These are phyloP conservation scores for Zapus hudsonius DNA, from an alignment of 2,113 vertebrate species.

Conservation along the genomic window DNA sequence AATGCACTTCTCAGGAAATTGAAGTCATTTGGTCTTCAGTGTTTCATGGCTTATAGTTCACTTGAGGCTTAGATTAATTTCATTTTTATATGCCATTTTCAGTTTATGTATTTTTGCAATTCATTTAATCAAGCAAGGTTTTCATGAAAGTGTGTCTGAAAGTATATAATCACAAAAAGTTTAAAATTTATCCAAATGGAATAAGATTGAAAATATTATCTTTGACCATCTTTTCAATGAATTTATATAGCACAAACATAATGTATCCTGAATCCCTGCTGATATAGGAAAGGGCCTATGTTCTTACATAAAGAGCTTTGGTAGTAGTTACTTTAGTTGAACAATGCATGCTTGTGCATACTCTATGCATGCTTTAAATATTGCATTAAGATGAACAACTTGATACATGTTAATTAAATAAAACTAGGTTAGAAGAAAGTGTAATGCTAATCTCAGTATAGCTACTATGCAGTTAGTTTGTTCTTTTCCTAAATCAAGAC, in stretches of 20 bases:
- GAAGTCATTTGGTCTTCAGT: constrained; percentile 58
- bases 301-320: neutral
- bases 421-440: neutral
- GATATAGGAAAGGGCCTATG: neutral
- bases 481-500: neutral
- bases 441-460: neutral
- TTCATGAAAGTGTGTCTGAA: constrained; percentile 42
- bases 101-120: constrained; percentile 35
- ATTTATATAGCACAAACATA: neutral
- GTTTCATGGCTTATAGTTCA: constrained; percentile 51
- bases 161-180: neutral
- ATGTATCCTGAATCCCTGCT: neutral
- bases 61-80: constrained; percentile 62
- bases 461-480: neutral
- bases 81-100: constrained; percentile 62
- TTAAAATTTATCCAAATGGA: constrained; percentile 33
- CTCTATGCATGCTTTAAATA: neutral
- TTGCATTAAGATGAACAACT: neutral
- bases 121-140: constrained; percentile 47
- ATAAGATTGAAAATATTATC: constrained; percentile 3
- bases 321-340: neutral
- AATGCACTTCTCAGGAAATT: constrained; percentile 61
- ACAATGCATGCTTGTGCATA: neutral
- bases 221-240: neutral
- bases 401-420: neutral